phyloP scores from a whole-genome alignment of 2,113 vertebrate genomes.

The Mesoclemmys tuberculata region DNA sequence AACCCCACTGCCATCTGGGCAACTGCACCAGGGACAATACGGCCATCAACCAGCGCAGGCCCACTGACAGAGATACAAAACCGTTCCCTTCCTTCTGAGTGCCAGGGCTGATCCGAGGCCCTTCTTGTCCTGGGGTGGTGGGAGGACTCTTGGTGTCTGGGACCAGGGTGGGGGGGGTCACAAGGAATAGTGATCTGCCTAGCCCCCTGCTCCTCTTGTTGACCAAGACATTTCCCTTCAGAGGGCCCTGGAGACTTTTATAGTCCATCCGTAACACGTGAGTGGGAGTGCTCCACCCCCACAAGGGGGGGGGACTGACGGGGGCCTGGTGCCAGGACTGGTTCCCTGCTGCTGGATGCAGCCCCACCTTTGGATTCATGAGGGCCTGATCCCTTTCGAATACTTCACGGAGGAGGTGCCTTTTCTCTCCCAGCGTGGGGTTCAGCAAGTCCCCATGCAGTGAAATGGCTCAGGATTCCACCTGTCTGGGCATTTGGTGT shows the following conservation, averaged over 20 bases:
- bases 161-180: no score
- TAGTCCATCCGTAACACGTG: not conserved
- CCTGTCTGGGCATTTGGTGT: not conserved
- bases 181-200: not conserved
- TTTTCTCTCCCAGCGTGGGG: rapidly evolving
- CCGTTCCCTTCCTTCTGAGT: not conserved
- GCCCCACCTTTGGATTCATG: not conserved
- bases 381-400: rapidly evolving
- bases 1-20: not conserved
- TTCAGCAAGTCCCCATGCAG: conserved; percentile 32
- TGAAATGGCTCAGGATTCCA: rapidly evolving
- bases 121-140: not conserved
- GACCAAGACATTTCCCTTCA: no score
- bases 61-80: not conserved
- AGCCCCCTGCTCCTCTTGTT: not conserved
- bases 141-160: no score
- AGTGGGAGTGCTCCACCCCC: not conserved
- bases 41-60: not conserved
- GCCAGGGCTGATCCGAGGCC: not conserved
- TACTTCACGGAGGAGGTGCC: not conserved
- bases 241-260: not conserved
- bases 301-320: not conserved
- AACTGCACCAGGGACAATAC: not conserved
- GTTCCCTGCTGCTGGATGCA: not conserved
- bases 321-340: not conserved